These are phyloP conservation scores for Stenurella melanura DNA, from an alignment of 2,888 invertebrate species.

Conservation along the genomic window DNA sequence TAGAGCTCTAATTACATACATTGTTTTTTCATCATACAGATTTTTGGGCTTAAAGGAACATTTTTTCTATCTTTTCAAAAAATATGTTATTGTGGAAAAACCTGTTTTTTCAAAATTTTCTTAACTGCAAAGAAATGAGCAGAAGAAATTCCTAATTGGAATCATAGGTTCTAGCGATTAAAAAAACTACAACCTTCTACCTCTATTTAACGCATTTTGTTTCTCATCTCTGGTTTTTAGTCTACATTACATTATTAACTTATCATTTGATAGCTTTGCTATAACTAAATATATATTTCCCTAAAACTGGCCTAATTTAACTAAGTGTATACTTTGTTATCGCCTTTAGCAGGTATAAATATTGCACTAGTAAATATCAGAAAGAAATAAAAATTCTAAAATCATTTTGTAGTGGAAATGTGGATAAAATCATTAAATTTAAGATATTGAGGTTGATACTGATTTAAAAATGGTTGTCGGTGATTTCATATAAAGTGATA, in stretches of 20 bases:
- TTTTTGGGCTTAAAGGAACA: too few relatives aligned
- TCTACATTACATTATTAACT: background rate
- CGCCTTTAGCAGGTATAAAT: background rate
- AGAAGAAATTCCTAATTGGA: too few relatives aligned
- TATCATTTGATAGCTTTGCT: background rate
- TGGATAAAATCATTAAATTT: conserved; percentile 31
- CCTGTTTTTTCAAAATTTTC: too few relatives aligned
- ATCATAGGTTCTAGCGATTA: too few relatives aligned
- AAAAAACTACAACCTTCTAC: too few relatives aligned
- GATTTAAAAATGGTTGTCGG: conserved; percentile 51
- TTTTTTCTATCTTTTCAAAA: too few relatives aligned
- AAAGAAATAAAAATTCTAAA: background rate
- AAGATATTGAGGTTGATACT: conserved; percentile 58
- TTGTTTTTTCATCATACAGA: too few relatives aligned
- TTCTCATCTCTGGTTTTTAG: too few relatives aligned
- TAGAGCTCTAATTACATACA: too few relatives aligned
- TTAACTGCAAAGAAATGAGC: too few relatives aligned
- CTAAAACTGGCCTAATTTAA: background rate
- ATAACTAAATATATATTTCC: background rate
- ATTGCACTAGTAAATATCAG: background rate
- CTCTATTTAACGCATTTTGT: too few relatives aligned
- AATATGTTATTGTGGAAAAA: too few relatives aligned
- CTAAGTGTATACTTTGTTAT: background rate
- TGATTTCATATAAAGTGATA: conserved; percentile 57
- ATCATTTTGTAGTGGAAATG: conserved; percentile 31